Base-by-base conservation (phyloP, 2,113 vertebrate genomes). In the Alethe diademata region DNA sequence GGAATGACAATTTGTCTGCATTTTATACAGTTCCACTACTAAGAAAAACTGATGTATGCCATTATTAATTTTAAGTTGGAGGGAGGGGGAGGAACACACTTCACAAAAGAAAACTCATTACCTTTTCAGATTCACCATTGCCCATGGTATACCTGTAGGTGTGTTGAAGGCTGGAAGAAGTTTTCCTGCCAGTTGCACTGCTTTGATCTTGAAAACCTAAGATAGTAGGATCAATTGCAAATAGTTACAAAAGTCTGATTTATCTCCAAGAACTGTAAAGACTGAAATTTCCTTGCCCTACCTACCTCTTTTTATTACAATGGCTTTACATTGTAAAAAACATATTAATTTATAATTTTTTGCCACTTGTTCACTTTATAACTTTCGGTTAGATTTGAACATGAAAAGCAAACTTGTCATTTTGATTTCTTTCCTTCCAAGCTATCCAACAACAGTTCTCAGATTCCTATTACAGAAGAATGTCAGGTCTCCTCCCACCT, bases 51-150 rank as follows among this genome's bases (percentile, higher is more conserved):
- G 35, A 82, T 28, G 33, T 28, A 61, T 5, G 31, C 31, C 56
- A 36, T 76, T 76, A 85, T 17, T 50, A 50, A 73, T 69, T 67
- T 45, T 31, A 75, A 79, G 36, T 33, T 70, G 38, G 35, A 56
- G 5, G n/a, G 25, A 65, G 13, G 8, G 19, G n/a, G 38, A 78
- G 18, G n/a, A 87, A 75, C 43, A 88, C 13, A 29, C 1, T 78
- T 72, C 70, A 64, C 79, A 71, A 86, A 87, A 94, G 76, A 93
- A 93, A 47, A 94, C 28, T 86, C 33, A 97, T 97, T 94, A 99
- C 99, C 99, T 99, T 98, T 99, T 99, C 61, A 99, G 98, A 97
- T 99, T 99, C 93, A 99, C 99, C 99, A 99, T 99, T 92, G 99
- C 99, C 99, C 99, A 99, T 65, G 99, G 99, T 98, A 99, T 99